Evolutionary conservation across 35 echinoderm and acorn worm species (phyloP).

Genomic region (Nesometra sesokonis): DNA sequence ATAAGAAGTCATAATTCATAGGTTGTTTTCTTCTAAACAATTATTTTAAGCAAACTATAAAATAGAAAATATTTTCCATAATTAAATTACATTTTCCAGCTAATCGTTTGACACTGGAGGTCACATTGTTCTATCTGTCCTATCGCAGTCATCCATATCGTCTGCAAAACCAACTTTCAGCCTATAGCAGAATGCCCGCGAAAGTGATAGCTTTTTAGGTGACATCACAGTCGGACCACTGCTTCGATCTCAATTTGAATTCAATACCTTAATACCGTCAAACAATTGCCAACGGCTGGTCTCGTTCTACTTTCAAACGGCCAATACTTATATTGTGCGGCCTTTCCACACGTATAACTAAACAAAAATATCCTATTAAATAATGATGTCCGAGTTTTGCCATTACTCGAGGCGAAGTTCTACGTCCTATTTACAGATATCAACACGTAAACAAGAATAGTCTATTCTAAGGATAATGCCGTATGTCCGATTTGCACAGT

Average conservation of each 20-base stretch:
- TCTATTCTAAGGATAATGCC: too few relatives aligned
- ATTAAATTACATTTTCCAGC: not conserved
- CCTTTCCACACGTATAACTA: not conserved
- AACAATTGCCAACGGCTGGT: not conserved
- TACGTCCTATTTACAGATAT: too few relatives aligned
- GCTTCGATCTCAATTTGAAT: not conserved
- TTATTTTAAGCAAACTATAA: too few relatives aligned
- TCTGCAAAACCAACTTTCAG: not conserved
- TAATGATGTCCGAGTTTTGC: not conserved
- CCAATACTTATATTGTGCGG: not conserved
- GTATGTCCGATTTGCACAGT: not conserved
- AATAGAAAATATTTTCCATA: not conserved
- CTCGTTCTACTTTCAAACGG: not conserved
- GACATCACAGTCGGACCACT: not conserved
- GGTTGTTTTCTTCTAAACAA: too few relatives aligned
- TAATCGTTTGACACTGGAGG: not conserved
- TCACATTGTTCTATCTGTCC: not conserved
- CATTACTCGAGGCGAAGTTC: too few relatives aligned
- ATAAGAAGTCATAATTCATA: too few relatives aligned
- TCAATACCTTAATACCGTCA: not conserved
- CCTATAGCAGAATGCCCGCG: not conserved
- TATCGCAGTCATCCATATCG: not conserved
- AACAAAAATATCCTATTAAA: not conserved
- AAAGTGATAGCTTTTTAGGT: not conserved
- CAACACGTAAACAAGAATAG: too few relatives aligned